Base-by-base conservation (phyloP, 2,888 invertebrate species). In the Ophion slaviceki region DNA sequence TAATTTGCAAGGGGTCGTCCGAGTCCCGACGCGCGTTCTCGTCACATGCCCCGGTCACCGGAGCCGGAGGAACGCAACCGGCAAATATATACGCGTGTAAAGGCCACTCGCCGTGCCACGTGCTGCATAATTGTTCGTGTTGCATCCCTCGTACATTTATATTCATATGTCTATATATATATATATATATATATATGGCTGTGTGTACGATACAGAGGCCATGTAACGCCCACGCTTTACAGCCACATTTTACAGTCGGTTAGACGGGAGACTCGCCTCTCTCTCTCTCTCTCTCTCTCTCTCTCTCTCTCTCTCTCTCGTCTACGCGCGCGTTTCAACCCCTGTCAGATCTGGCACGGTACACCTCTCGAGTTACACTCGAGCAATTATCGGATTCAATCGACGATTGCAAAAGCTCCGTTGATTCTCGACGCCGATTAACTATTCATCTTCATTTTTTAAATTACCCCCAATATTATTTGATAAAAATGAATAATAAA, bases 1-100 rank as follows among this genome's bases (percentile, higher is more conserved):
- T 93, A 93, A 93, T 93, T 92, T 92, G 91, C 87, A 89, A 91
- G 91, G 91, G 91, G 91, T 89, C 90, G 89, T 87, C 87, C 88
- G 87, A 61, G 61, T 67, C 64, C 64, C 64, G 64, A 24, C 87
- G 80, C 72, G 74, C 78, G 67, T 75, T 80, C 79, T 64, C 81
- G 82, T 78, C 68, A 74, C 64, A 86, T 76, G 86, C 80, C 80
- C 87, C 85, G 83, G 86, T 79, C 87, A 87, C 86, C 87, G 76
- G 87, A 86, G 88, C 88, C 89, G 88, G 85, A 86, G 87, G 80
- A 81, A 78, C 80, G 62, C 59, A 32, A 75, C 71, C 71, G 28
- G 71, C 75, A 76, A 81, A 82, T 79, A 40, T 72, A 74, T 67
- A 61, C 71, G 14, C 53, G 74, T 61, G 67, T 74, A 66, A 74